Conservation (phyloP, 2,113 vertebrate genomes). For the Eurystomus gularis region DNA sequence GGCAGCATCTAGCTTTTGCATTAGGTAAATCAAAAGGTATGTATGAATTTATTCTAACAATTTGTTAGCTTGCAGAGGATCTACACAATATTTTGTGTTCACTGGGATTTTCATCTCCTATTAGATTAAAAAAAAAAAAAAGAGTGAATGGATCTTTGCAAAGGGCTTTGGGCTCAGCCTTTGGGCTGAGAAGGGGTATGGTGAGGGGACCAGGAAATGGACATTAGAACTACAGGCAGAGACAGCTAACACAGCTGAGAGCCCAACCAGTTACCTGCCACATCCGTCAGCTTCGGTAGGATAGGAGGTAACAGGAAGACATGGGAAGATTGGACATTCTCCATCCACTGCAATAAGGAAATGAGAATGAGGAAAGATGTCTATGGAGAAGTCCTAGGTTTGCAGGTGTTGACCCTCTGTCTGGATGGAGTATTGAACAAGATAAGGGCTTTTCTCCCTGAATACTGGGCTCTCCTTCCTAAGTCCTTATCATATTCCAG, state of each 20-base stretch:
- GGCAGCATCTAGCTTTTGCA: not conserved
- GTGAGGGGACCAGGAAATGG: not conserved
- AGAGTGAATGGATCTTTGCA: not conserved
- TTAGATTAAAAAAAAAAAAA: not conserved
- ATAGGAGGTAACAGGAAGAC: not conserved
- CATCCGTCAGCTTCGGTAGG: not conserved
- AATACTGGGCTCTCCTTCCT: not conserved
- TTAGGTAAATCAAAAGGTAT: not conserved
- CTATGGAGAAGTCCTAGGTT: not conserved
- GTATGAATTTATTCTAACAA: not conserved
- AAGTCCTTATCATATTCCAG: not conserved
- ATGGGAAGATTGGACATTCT: not conserved
- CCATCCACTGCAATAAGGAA: not conserved
- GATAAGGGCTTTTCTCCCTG: not conserved
- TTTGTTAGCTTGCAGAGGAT: not conserved
- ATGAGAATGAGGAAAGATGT: not conserved
- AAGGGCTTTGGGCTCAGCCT: not conserved
- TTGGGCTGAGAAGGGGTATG: not conserved
- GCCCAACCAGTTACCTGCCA: rapidly evolving
- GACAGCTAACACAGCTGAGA: not conserved
- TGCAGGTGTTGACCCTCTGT: not conserved
- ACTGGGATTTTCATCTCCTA: not conserved
- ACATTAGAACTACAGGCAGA: not conserved
- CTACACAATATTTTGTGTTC: not conserved
- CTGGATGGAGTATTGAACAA: not conserved